These are phyloP conservation scores for Dendroctonus valens DNA, from an alignment of 1,140 invertebrate species.

Conservation along the genomic window DNA sequence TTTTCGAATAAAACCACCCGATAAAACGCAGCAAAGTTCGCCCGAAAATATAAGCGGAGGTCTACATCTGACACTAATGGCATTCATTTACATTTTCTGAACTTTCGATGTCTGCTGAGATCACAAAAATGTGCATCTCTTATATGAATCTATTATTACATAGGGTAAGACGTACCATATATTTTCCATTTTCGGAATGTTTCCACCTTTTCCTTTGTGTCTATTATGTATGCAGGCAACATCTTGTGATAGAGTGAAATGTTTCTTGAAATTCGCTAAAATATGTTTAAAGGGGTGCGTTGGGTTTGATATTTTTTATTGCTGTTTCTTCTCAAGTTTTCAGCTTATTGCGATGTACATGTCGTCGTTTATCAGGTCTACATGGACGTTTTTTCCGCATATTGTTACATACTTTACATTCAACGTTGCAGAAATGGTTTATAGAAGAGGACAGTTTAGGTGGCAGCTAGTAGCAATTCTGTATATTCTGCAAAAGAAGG, in stretches of 20 bases:
- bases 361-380: too few relatives aligned
- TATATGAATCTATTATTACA: constrained; percentile 24
- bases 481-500: too few relatives aligned
- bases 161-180: constrained; percentile 17
- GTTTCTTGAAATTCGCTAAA: constrained; percentile 3
- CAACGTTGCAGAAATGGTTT: too few relatives aligned
- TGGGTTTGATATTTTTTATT: too few relatives aligned
- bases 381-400: too few relatives aligned
- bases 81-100: constrained; percentile 25
- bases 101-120: constrained; percentile 25
- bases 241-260: constrained; percentile 13
- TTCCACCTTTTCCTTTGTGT: constrained; percentile 13
- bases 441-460: too few relatives aligned
- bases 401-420: too few relatives aligned
- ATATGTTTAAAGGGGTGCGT: too few relatives aligned
- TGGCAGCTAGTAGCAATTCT: too few relatives aligned
- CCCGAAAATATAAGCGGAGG: constrained; percentile 13
- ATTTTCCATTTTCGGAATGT: constrained; percentile 16
- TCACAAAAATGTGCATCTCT: constrained; percentile 26
- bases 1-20: constrained; percentile 2
- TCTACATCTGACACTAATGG: constrained; percentile 25
- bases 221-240: constrained; percentile 9
- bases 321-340: too few relatives aligned
- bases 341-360: too few relatives aligned
- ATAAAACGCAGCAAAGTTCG: constrained; percentile 20